Evolutionary conservation across 2,888 invertebrate species (phyloP), one percentile per base, ranked within the genome.

Genomic region (Drosophila testacea): DNA sequence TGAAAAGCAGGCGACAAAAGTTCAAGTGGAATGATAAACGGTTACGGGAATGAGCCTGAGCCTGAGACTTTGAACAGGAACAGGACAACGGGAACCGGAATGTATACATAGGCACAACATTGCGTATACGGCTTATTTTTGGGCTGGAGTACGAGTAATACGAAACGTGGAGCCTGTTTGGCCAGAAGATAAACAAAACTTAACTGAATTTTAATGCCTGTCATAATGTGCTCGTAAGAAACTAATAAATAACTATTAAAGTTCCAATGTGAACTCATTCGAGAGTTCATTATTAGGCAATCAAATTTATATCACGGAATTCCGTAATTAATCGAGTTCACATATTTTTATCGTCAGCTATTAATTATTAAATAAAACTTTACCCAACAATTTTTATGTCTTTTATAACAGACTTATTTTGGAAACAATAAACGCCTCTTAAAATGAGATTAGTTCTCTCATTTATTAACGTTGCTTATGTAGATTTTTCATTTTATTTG

Each of bases 1-100:
- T 61, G 77, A 73, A 79, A 77, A 73, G 76, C 83, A 69, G 83
- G 73, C 85, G 85, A 83, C 83, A 84, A 85, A 79, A 85, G 68
- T 74, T 79, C 82, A 73, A 82, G 59, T 32, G 69, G 22, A 52
- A 73, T 78, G 75, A 76, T 73, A 52, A 73, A 77, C 78, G 77
- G 55, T 30, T 70, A 55, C 50, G 42, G 39, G 22, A 16, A 57
- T 39, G 34, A 48, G 30, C 39, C 22, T 16, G 16, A 22, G 22
- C 22, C 22, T 22, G 22, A 34, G 16, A 47, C 32, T 28, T 50
- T 36, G 46, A 64, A 44, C 28, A 51, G 41, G 57, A 54, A 22
- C 22, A 22, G 22, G 22, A 41, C 16, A 22, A 28, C 28, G 46
- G 46, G 9, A 48, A 50, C 34, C 16, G 11, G 27, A 38, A 28